Percentiles rank a stretch among this genome's conserved stretches.
Conservation (phyloP, 1,140 invertebrate genomes). For the Maniola jurtina region DNA sequence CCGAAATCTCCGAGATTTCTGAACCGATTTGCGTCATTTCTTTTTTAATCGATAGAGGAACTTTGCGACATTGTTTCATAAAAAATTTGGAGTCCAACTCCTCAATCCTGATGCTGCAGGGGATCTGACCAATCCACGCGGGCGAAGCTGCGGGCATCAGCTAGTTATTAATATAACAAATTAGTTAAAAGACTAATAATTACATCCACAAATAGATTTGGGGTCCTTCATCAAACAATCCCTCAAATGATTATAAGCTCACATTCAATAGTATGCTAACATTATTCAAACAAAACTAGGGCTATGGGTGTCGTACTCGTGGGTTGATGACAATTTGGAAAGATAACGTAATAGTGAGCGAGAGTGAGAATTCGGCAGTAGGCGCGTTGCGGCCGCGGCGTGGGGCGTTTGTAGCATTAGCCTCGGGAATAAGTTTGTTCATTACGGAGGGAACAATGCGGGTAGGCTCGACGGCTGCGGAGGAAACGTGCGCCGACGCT, state of each 20-base stretch:
- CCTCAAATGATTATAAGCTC: slow-evolving; percentile 54
- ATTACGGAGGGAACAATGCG: slow-evolving; percentile 70
- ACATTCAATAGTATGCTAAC: slow-evolving; percentile 51
- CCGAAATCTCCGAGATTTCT: no score
- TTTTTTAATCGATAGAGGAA: no score
- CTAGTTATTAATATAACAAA: no score
- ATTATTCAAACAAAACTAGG: slow-evolving; percentile 68
- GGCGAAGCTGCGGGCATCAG: no score
- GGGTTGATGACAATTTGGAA: slow-evolving; percentile 45
- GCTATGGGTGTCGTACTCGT: slow-evolving; percentile 43
- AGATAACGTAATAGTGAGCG: slow-evolving; percentile 60
- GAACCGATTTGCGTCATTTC: no score
- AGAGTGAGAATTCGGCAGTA: slow-evolving; percentile 65
- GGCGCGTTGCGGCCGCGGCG: slow-evolving; percentile 28
- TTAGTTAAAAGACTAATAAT: no score
- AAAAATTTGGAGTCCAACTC: no score
- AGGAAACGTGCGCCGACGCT: slow-evolving; percentile 76
- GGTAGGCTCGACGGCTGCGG: slow-evolving; percentile 67
- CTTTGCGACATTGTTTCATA: no score
- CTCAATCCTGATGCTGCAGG: no score
- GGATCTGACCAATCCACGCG: no score
- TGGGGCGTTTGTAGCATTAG: slow-evolving; percentile 61
- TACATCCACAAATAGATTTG: slow-evolving; percentile 52
- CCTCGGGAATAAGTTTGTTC: slow-evolving; percentile 75
- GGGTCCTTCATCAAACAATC: slow-evolving; percentile 61